These are phyloP conservation scores for Hyperoplus lanceolatus DNA, from an alignment of 2,797 vertebrate genomes.

Conservation along the genomic window DNA sequence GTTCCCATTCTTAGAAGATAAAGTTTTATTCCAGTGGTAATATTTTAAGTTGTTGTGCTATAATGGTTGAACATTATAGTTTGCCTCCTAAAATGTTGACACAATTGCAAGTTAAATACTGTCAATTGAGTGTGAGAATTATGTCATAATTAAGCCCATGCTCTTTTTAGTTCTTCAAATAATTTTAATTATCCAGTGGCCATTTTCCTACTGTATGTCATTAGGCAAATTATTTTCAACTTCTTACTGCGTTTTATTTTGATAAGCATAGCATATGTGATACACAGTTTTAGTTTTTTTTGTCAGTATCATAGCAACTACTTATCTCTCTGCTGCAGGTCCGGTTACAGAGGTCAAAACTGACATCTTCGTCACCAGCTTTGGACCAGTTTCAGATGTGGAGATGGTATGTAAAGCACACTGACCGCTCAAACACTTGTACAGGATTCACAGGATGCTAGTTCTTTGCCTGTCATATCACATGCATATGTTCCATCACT, in stretches of 20 bases:
- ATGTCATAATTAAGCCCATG: neutral
- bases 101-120: constrained; percentile 7
- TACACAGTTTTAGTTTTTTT: constrained; percentile 24
- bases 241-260: neutral
- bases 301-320: constrained; percentile 21
- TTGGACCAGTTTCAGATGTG: constrained; percentile 90
- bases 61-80: neutral
- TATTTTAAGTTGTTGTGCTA: constrained; percentile 13
- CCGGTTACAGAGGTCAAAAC: constrained; percentile 90
- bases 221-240: neutral
- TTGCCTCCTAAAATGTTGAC: neutral
- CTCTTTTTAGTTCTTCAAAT: neutral
- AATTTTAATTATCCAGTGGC: neutral
- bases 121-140: constrained; percentile 1
- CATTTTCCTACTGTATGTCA: neutral
- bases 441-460: constrained; percentile 9
- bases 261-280: neutral
- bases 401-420: constrained; percentile 87
- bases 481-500: constrained; percentile 16
- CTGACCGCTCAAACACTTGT: constrained; percentile 22
- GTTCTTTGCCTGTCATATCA: constrained; percentile 10
- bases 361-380: constrained; percentile 91
- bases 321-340: constrained; percentile 75
- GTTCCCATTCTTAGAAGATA: neutral
- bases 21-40: constrained; percentile 62